These are phyloP conservation scores for Hoplostethus atlanticus DNA, from an alignment of 2,797 vertebrate species.

Conservation along the genomic window DNA sequence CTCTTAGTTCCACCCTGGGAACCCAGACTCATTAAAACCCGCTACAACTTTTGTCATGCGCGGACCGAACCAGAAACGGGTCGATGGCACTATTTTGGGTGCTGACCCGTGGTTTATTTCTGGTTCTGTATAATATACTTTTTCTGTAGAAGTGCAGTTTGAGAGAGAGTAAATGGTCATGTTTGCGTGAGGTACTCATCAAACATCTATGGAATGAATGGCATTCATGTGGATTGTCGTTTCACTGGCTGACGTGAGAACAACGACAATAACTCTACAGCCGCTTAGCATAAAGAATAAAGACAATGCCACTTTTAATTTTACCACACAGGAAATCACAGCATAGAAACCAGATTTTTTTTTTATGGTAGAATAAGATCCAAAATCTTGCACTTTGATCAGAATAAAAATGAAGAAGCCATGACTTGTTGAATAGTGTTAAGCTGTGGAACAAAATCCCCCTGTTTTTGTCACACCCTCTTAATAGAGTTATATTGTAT, in stretches of 20 bases:
- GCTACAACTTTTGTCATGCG: neutral
- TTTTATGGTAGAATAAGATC: no score
- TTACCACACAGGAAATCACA: neutral
- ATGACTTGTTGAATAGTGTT: no score
- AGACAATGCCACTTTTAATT: slow-evolving; percentile 2
- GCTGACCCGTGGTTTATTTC: slow-evolving; percentile 1
- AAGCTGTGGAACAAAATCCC: no score
- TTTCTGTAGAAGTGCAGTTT: neutral
- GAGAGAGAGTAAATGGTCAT: neutral
- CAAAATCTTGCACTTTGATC: no score
- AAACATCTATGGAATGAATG: no score
- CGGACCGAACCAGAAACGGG: slow-evolving; percentile 31
- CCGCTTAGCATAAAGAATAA: slow-evolving; percentile 11
- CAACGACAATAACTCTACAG: neutral
- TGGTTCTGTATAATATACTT: no score
- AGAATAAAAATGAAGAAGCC: no score
- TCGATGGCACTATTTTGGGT: slow-evolving; percentile 4
- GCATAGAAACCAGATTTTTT: no score
- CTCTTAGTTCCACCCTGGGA: slow-evolving; percentile 8
- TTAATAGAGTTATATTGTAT: no score
- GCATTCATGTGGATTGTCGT: neutral
- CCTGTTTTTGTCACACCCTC: no score
- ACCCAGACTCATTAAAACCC: slow-evolving; percentile 29
- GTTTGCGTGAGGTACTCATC: neutral
- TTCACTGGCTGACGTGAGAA: neutral